Evolutionary conservation across 2,113 vertebrate species (phyloP).

Genomic region (Columba janthina): DNA sequence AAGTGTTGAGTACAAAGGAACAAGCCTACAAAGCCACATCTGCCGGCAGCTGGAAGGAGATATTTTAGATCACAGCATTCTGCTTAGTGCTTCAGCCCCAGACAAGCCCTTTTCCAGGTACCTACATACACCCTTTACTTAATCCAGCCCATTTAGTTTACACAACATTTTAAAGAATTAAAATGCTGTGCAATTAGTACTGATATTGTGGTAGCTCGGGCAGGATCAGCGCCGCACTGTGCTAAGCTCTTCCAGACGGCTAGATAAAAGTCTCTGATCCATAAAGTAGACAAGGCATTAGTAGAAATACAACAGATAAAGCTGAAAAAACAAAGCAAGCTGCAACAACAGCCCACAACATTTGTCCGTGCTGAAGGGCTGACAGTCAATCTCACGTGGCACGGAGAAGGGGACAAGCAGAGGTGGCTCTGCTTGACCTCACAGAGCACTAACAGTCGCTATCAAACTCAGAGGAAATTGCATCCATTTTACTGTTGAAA

Average conservation of each 20-base stretch:
- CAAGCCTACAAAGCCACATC: background rate
- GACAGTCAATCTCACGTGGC: background rate
- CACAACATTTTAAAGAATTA: background rate
- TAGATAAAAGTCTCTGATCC: constrained; percentile 40
- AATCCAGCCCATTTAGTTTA: background rate
- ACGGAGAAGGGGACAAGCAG: background rate
- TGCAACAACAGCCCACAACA: background rate
- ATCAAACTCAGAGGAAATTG: constrained; percentile 54
- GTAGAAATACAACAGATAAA: constrained; percentile 11
- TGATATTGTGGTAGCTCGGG: background rate
- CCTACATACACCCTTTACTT: background rate
- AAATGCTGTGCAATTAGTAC: background rate
- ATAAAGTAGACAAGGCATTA: constrained; percentile 29
- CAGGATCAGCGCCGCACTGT: background rate
- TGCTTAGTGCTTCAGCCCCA: background rate
- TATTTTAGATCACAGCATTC: background rate
- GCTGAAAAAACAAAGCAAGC: constrained; percentile 7
- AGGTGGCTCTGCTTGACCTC: constrained; percentile 30
- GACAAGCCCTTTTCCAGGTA: background rate
- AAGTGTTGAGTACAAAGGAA: background rate
- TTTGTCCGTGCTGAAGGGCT: background rate
- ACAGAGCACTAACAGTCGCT: background rate
- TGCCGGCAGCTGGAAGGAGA: background rate
- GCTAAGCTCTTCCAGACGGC: constrained; percentile 28
- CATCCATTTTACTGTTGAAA: constrained; percentile 40